phyloP scores from a whole-genome alignment of 2,888 invertebrate species.

The Drosophila prostipennis region DNA sequence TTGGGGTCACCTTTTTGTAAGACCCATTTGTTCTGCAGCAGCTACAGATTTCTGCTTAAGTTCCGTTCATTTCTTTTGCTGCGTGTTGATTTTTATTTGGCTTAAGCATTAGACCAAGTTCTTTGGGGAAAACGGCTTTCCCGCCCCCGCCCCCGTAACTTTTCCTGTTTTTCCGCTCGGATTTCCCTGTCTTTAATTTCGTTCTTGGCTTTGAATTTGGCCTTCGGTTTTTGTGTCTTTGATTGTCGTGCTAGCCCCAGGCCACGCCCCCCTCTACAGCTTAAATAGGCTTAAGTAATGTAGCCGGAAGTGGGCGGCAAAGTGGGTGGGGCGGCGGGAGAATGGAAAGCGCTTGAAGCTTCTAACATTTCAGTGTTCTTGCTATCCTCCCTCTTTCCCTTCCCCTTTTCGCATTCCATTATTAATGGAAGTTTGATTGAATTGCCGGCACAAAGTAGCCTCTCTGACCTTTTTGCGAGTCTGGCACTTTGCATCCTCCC shows the following conservation, averaged over 20 bases:
- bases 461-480: not conserved
- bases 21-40: not conserved
- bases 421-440: constrained; percentile 78
- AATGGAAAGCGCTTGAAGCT: constrained; percentile 22
- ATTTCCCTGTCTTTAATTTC: constrained; percentile 37
- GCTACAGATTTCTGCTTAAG: too few species aligned
- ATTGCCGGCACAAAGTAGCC: constrained; percentile 53
- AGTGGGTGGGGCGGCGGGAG: not conserved
- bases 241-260: constrained; percentile 61
- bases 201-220: constrained; percentile 42
- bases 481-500: not conserved
- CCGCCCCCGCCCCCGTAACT: not conserved
- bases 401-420: constrained; percentile 60
- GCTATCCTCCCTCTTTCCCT: constrained; percentile 18
- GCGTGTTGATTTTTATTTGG: constrained; percentile 23
- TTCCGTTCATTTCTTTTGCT: not conserved
- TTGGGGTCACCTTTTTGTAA: not conserved
- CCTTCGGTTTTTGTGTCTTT: constrained; percentile 48
- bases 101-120: constrained; percentile 25
- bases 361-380: constrained; percentile 50
- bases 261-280: constrained; percentile 33
- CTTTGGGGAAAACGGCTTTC: constrained; percentile 11
- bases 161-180: constrained; percentile 29
- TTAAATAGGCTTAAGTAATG: constrained; percentile 68
- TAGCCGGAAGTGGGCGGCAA: constrained; percentile 18